Percentiles rank a stretch among this genome's conserved stretches.
These are phyloP conservation scores for Mobula hypostoma DNA, from an alignment of 2,113 vertebrate genomes.

Conservation along the genomic window DNA sequence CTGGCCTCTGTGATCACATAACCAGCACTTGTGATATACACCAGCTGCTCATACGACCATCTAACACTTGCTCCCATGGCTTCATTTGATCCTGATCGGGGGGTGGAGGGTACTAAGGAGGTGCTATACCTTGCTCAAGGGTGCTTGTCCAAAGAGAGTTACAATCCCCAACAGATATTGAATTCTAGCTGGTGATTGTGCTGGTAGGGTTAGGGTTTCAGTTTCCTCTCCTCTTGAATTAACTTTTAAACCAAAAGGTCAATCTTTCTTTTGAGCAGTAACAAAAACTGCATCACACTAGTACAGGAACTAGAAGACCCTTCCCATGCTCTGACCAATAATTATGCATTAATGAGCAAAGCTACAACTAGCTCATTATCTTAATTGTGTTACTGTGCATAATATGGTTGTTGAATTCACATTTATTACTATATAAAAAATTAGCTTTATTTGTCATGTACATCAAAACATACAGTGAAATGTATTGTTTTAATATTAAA, in stretches of 20 bases:
- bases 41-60: too few species aligned
- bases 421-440: neutral
- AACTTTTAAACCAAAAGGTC: neutral
- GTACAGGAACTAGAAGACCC: neutral
- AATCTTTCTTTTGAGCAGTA: neutral
- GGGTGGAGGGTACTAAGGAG: too few species aligned
- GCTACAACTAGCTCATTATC: neutral
- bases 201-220: neutral
- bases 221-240: neutral
- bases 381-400: neutral
- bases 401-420: neutral
- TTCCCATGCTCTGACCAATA: neutral
- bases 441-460: too few species aligned
- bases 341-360: neutral
- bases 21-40: too few species aligned
- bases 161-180: neutral
- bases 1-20: too few species aligned
- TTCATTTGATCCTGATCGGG: too few species aligned
- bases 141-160: too few species aligned
- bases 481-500: neutral
- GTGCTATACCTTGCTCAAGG: too few species aligned
- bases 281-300: neutral
- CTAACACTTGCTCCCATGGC: too few species aligned
- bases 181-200: neutral
- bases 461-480: too few species aligned